Evolutionary conservation across 2,113 vertebrate genomes (phyloP).

Genomic region (Epinephelus cyanopodus): DNA sequence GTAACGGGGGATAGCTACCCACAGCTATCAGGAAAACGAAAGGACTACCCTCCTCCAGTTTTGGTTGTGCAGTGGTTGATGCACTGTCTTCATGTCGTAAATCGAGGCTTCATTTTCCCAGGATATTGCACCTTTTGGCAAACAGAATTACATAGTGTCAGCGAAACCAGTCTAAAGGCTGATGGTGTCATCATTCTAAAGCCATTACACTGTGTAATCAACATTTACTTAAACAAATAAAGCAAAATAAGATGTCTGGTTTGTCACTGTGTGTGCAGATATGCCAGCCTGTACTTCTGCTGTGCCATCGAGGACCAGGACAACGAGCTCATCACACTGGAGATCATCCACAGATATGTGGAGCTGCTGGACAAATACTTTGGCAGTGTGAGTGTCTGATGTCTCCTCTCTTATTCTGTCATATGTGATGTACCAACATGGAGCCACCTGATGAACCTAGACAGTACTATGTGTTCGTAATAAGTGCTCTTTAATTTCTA

Average conservation of each 20-base stretch:
- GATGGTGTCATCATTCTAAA: no score
- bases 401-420: not conserved
- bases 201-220: no score
- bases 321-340: conserved; percentile 98
- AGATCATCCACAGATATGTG: conserved; percentile 99
- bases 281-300: conserved; percentile 99
- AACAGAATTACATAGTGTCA: no score
- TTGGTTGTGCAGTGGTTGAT: no score
- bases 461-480: not conserved
- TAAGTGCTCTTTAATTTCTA: not conserved
- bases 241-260: not conserved
- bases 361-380: conserved; percentile 99
- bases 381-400: conserved; percentile 91
- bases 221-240: no score
- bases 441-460: not conserved
- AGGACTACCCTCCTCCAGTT: no score
- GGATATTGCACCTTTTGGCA: no score
- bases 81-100: no score
- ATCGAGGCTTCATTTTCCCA: no score
- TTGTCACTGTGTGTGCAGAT: conserved; percentile 84
- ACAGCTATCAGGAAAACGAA: no score
- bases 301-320: conserved; percentile 98
- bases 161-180: no score
- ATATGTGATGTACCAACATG: not conserved
- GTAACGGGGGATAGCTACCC: no score